Evolutionary conservation across 2,113 vertebrate genomes (phyloP), one percentile per base, ranked within the genome.

Genomic region (Sus scrofa): DNA sequence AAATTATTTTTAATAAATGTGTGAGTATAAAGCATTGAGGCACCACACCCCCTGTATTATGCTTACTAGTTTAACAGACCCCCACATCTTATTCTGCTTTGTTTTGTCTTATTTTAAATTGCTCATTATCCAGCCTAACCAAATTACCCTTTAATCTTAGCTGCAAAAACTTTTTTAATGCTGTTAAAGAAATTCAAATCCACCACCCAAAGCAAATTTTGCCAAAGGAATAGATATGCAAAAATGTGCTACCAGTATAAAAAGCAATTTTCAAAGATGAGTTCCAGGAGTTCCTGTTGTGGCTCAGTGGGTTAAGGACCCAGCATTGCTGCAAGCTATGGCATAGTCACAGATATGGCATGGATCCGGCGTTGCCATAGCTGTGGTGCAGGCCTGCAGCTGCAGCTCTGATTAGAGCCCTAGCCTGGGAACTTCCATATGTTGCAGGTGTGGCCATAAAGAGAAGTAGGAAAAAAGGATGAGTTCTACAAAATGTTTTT

Each of bases 81-180:
- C 8, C 63, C 2, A 18, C 1, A 18, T 15, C 11, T 60, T 75
- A 44, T 85, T 79, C 39, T 44, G 52, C 63, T 90, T 67, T 37
- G 30, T 78, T 82, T 77, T 26, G 39, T 91, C n/a, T 93, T 54
- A 32, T 87, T 95, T 95, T 68, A 86, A 32, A 60, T 86, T 82
- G 24, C 27, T 75, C 16, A 52, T 81, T 78, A 68, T 3, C 14
- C 9, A 74, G 34, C 9, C 34, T 68, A 74, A 50, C 26, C 13
- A 39, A 52, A 26, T 73, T 77, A n/a, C 27, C 37, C 13, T 14
- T 44, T 78, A 82, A 54, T 90, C 15, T 85, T 81, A 50, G 32
- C n/a, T 92, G 26, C 7, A 92, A 58, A 90, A 70, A 7, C 3
- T 62, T 82, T 82, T 83, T 86, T 60, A 79, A 78, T 65, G 6